Evolutionary conservation across 2,888 invertebrate species (phyloP), one percentile per base, ranked within the genome.

Genomic region (Drosophila borborema): DNA sequence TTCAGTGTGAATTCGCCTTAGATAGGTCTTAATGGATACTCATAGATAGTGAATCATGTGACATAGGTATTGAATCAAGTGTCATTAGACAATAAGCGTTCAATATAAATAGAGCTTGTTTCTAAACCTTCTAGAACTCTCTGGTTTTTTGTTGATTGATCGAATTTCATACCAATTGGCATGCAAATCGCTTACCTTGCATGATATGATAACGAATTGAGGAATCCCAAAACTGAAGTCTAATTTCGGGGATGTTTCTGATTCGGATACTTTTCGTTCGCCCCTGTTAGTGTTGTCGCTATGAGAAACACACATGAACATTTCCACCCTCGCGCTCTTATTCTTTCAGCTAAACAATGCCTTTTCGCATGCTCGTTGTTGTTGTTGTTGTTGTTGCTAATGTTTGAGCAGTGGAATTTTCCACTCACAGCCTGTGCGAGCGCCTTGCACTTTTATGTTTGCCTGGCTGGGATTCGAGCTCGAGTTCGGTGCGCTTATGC

Each of bases 321-420:
- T 72, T 85, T 81, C 79, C 84, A 89, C 85, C 77, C 80, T 80
- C 81, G 60, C 81, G 60, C 59, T 28, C 41, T 28, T 31, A 7
- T 31, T 20, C 62, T 70, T 72, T 59, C 49, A 45, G 51, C 46
- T 28, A 31, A 45, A 54, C 55, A 59, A 73, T 31, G 23, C 16
- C 10, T 43, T 53, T 18, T 53, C 18, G 51, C 51, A 36, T 51
- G 65, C 46, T 53, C 56, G 43, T 68, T 71, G 67, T 64, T 78
- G 62, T 48, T 67, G 53, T 48, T 67, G 53, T 64, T 62, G 55
- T 46, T 71, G 63, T 56, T 60, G 63, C 54, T 55, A n/a, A 36
- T 38, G 54, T 38, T 46, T 68, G 49, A 58, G 10, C 81, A 88
- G 78, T 90, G 92, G 92, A 91, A 92, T 79, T 91, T 91, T 91